Base-by-base conservation (phyloP, 2,113 vertebrate genomes). In the Podarcis raffonei region DNA sequence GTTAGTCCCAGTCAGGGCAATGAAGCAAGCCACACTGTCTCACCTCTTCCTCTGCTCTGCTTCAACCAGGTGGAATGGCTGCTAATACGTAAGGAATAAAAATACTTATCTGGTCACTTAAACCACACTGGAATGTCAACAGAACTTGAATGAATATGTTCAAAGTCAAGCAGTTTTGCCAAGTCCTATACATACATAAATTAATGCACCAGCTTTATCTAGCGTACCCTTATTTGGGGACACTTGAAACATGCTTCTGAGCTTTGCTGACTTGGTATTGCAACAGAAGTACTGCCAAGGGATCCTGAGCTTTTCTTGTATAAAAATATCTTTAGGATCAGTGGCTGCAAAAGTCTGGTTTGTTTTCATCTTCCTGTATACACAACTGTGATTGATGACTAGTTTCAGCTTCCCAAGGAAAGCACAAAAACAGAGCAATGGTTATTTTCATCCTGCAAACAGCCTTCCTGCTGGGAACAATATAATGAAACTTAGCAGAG, bases 291-390 rank as follows among this genome's bases (percentile, higher is more conserved):
- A 0, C 13, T 83, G 87, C 57, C 48, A 74, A 23, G 23, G 86
- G n/a, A 42, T 79, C 0, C 35, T 0, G 37, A 76, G 59, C 74
- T 37, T 68, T 78, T 68, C 9, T 62, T 53, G 65, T 84, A 37
- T 76, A 77, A 88, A 77, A 62, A 42, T 12, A 81, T n/a, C 78
- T 2, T 62, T 69, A 87, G n/a, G 6, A 92, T 82, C 77, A 84
- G 30, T 18, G 78, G 12, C 75, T 83, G 6, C 69, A 89, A 35
- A 72, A 86, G 8, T 1, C 1, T n/a, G 32, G 81, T 90, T 91
- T 82, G n/a, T 90, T 92, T 77, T 78, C 86, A 93, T 87, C 75
- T 53, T 69, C 74, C 32, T 68, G 27, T 74, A 74, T 32, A 57
- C n/a, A 18, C 0, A 75, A 78, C 85, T 91, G 65, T 42, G 53